Base-by-base conservation (phyloP, 2,797 vertebrate species). In the Siniperca scherzeri region DNA sequence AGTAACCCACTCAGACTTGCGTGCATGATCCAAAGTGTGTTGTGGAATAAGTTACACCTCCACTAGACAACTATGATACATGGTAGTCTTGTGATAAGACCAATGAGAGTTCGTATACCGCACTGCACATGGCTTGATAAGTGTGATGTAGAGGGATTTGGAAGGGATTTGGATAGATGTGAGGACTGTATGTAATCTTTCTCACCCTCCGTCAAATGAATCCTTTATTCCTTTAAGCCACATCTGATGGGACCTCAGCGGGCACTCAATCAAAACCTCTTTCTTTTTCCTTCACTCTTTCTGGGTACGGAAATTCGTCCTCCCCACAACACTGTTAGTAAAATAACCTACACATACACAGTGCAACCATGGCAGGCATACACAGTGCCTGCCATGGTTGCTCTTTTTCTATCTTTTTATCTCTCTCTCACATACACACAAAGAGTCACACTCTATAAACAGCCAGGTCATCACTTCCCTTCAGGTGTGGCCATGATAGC, bases 71-170 rank as follows among this genome's bases (percentile, higher is more conserved):
- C 70, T 74, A 75, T 82, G 91, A 91, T 88, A 90, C 88, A 91
- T 88, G 85, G 84, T 62, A 77, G 88, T 79, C 84, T 83, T 84
- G 82, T 65, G 89, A 93, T 93, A 92, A 92, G 87, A 86, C 90
- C 83, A 85, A 87, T 78, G 80, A 87, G 90, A 89, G 83, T 90
- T 86, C 77, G 83, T 91, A 69, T 87, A 91, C 82, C 27, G 36
- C 72, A 44, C 80, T 86, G 90, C 90, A 89, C 88, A 87, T 76
- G 78, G 89, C 91, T 94, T 93, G 95, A 95, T 94, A 94, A 94
- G 93, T 94, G 93, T 90, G 95, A 96, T 96, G 94, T 93, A 90
- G 94, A 89, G 91, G 95, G 94, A 95, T 95, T 95, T 95, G 92
- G 82, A 91, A 92, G 86, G 94, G 94, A 95, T 95, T 95, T 94